A percentile compares a stretch with the other conserved stretches of the same genome.
phyloP scores from a whole-genome alignment of 2,888 invertebrate species.

The Branchellion lobata region DNA sequence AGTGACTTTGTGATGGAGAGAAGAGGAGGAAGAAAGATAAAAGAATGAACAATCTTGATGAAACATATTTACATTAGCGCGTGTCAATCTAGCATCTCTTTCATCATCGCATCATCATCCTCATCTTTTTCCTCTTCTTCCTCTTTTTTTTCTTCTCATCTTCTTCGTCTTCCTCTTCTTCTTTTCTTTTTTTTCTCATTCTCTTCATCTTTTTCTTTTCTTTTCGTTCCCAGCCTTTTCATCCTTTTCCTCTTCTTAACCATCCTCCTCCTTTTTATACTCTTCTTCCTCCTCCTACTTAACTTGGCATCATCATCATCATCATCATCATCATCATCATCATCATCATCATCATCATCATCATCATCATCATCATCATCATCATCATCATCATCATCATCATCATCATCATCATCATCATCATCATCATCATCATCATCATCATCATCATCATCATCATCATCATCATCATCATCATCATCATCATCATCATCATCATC shows the following conservation, averaged over 20 bases:
- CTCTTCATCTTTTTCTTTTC: slow-evolving; percentile 25
- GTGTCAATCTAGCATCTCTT: no score
- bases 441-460: slow-evolving; percentile 37
- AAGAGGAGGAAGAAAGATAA: no score
- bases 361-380: slow-evolving; percentile 18
- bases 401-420: slow-evolving; percentile 35
- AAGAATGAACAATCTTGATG: no score
- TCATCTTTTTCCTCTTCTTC: slow-evolving; percentile 37
- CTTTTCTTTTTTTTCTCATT: background rate
- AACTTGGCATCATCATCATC: slow-evolving; percentile 15
- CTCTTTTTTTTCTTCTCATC: slow-evolving; percentile 38
- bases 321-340: slow-evolving; percentile 30
- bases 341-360: slow-evolving; percentile 26
- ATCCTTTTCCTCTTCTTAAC: no score
- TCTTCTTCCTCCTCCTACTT: no score
- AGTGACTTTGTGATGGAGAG: no score
- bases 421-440: slow-evolving; percentile 42
- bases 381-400: slow-evolving; percentile 38
- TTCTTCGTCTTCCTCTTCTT: slow-evolving; percentile 36
- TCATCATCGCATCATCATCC: background rate
- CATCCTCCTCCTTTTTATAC: no score
- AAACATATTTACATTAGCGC: no score
- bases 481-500: slow-evolving; percentile 10
- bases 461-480: slow-evolving; percentile 30
- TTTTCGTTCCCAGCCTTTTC: no score